Conservation (phyloP, 2,113 vertebrate genomes). For the Montifringilla adamsi region DNA sequence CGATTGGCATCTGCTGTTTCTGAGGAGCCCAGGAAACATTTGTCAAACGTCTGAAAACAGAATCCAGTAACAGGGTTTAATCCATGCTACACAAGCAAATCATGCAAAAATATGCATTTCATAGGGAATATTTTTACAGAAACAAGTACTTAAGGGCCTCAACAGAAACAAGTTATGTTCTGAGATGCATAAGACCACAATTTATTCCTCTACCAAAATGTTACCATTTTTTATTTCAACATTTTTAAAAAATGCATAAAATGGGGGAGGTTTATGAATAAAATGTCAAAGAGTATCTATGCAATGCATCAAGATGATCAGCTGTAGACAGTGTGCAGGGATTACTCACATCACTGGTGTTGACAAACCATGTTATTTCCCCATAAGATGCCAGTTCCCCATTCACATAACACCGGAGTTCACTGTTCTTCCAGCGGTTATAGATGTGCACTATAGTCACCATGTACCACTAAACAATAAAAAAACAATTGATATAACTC, state of each 20-base stretch:
- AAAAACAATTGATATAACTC: neutral
- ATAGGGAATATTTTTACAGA: neutral
- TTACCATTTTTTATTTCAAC: neutral
- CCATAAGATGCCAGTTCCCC: slow-evolving; percentile 94
- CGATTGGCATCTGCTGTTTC: slow-evolving; percentile 95
- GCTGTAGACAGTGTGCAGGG: neutral
- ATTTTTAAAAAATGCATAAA: neutral
- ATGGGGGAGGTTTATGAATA: neutral
- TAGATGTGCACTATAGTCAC: slow-evolving; percentile 95
- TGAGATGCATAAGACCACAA: neutral
- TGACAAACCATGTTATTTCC: slow-evolving; percentile 97
- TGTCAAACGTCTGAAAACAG: slow-evolving; percentile 91
- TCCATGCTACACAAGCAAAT: neutral
- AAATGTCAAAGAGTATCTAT: neutral
- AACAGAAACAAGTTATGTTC: neutral
- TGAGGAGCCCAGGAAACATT: slow-evolving; percentile 97
- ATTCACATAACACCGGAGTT: slow-evolving; percentile 95
- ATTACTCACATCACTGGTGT: slow-evolving; percentile 92
- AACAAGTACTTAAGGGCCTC: neutral
- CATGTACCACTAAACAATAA: slow-evolving; percentile 92
- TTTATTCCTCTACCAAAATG: neutral
- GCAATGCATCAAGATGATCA: neutral
- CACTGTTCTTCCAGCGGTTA: slow-evolving; percentile 98
- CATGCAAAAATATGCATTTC: neutral
- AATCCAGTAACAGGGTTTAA: neutral